Evolutionary conservation across 2,888 invertebrate species (phyloP).

Genomic region (Gymnosoma rotundatum): DNA sequence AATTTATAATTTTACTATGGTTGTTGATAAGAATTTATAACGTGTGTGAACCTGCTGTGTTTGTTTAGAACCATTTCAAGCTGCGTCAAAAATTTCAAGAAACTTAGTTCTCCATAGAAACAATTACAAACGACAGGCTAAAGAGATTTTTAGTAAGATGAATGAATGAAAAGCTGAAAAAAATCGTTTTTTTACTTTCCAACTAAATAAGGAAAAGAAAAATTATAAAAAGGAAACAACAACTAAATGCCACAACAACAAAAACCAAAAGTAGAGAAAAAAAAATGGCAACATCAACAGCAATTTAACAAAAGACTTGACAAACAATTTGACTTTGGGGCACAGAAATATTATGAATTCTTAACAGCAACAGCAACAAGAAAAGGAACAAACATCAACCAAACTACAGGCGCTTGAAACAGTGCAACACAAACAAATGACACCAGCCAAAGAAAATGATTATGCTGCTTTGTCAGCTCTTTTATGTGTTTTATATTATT

Average conservation of each 20-base stretch:
- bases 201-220: slow-evolving; percentile 59
- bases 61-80: slow-evolving; percentile 21
- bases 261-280: background rate
- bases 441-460: slow-evolving; percentile 65
- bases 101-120: slow-evolving; percentile 42
- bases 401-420: slow-evolving; percentile 35
- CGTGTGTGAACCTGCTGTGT: background rate
- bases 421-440: slow-evolving; percentile 56
- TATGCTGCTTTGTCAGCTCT: slow-evolving; percentile 60
- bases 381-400: background rate
- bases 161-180: background rate
- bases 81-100: slow-evolving; percentile 38
- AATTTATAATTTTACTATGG: slow-evolving; percentile 51
- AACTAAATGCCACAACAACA: slow-evolving; percentile 54
- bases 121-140: background rate
- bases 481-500: slow-evolving; percentile 21
- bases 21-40: background rate
- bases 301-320: slow-evolving; percentile 70
- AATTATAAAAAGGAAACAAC: slow-evolving; percentile 60
- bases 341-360: slow-evolving; percentile 72
- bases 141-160: slow-evolving; percentile 8
- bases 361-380: slow-evolving; percentile 62
- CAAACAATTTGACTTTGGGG: slow-evolving; percentile 72
- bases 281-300: slow-evolving; percentile 59
- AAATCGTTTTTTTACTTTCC: slow-evolving; percentile 13